Conservation (phyloP, 2,113 vertebrate species). For the Channa argus region DNA sequence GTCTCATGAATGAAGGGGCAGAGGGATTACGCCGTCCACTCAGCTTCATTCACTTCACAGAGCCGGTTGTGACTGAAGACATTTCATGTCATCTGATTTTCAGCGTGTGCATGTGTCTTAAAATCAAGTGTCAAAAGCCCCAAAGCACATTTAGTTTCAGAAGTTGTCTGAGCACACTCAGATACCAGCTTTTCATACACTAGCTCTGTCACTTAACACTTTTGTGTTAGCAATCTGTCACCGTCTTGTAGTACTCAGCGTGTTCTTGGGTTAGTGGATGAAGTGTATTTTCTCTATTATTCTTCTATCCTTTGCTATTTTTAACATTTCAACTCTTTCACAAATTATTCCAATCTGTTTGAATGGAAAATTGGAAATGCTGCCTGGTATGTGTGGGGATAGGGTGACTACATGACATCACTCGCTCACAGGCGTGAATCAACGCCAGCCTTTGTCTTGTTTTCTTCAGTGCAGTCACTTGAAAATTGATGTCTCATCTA, state of each 20-base stretch:
- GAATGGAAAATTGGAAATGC: not conserved
- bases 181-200: conserved; percentile 21
- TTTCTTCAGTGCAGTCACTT: not conserved
- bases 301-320: conserved; percentile 4
- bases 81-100: conserved; percentile 29
- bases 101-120: not conserved
- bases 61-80: conserved; percentile 25
- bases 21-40: conserved; percentile 28
- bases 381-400: not conserved
- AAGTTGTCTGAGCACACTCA: not conserved
- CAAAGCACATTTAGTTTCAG: conserved; percentile 30
- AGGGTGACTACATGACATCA: conserved; percentile 31
- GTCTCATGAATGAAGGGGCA: conserved; percentile 40
- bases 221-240: not conserved
- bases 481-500: conserved; percentile 2
- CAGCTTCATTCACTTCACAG: conserved; percentile 35
- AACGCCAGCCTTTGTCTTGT: conserved; percentile 38
- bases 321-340: conserved; percentile 1
- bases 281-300: not conserved
- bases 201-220: conserved; percentile 1
- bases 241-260: not conserved
- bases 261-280: not conserved
- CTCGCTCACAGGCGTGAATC: not conserved
- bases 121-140: conserved; percentile 5
- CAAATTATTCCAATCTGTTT: not conserved